Evolutionary conservation across 1,140 invertebrate genomes (phyloP).

Genomic region (Pachypsylla venusta): DNA sequence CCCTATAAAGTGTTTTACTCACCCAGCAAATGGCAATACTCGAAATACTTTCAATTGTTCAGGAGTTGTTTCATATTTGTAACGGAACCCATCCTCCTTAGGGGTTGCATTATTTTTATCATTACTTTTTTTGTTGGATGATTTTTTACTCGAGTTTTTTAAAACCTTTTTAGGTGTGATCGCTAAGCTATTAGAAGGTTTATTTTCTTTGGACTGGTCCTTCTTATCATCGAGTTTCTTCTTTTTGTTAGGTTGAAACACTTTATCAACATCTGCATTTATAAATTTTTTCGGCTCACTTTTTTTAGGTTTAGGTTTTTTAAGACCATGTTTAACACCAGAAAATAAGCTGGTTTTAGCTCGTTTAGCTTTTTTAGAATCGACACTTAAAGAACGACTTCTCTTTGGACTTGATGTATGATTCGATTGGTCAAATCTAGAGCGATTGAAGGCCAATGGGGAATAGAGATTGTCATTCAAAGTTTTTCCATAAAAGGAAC

Average conservation of each 20-base stretch:
- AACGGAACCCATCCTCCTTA: not conserved
- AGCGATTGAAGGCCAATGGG: not conserved
- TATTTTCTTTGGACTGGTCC: not conserved
- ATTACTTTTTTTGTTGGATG: not conserved
- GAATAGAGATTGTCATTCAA: not conserved
- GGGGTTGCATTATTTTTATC: not conserved
- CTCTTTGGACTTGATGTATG: not conserved
- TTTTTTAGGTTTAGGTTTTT: conserved; percentile 4
- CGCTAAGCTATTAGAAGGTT: not conserved
- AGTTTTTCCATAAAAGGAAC: not conserved
- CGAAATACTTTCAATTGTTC: not conserved
- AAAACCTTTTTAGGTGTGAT: not conserved
- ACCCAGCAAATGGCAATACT: not conserved
- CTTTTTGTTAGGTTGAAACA: not conserved
- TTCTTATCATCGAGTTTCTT: not conserved
- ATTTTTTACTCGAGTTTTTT: not conserved
- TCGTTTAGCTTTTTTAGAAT: not conserved
- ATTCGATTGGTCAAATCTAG: not conserved
- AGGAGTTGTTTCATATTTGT: not conserved
- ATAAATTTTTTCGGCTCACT: not conserved
- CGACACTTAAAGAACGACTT: not conserved
- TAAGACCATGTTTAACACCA: conserved; percentile 4
- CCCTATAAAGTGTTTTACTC: too few species aligned
- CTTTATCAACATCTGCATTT: not conserved
- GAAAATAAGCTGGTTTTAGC: conserved; percentile 1